Evolutionary conservation across 1,140 invertebrate species (phyloP).

Genomic region (Heterodera schachtii): DNA sequence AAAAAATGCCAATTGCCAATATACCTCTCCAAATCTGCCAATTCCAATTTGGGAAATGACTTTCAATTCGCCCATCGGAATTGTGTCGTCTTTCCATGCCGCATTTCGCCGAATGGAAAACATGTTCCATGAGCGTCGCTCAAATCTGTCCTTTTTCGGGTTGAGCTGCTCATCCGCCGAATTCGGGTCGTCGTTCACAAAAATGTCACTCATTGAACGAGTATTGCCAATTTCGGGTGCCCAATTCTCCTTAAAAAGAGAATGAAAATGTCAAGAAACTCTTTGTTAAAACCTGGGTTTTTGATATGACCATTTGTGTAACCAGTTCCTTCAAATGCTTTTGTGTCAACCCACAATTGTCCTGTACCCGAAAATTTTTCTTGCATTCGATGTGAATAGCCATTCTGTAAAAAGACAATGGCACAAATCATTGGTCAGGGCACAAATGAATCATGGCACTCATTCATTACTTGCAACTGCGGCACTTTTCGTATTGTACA

Average conservation of each 20-base stretch:
- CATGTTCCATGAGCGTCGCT: conserved; percentile 59
- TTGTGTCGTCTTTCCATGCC: conserved; percentile 60
- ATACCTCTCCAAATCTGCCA: conserved; percentile 61
- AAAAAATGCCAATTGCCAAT: background rate
- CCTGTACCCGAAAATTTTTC: conserved; percentile 43
- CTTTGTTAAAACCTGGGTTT: conserved; percentile 38
- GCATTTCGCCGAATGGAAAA: conserved; percentile 57
- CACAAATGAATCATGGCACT: too few relatives aligned
- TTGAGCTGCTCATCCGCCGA: conserved; percentile 36
- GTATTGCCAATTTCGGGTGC: conserved; percentile 52
- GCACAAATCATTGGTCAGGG: too few relatives aligned
- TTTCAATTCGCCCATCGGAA: conserved; percentile 52
- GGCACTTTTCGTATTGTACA: conserved; percentile 51
- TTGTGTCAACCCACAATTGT: conserved; percentile 53
- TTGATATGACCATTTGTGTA: conserved; percentile 54
- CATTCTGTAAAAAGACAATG: conserved; percentile 33
- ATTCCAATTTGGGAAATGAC: conserved; percentile 53
- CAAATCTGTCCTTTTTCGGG: conserved; percentile 54
- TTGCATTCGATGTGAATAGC: conserved; percentile 48
- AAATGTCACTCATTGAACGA: conserved; percentile 49
- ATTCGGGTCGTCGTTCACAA: conserved; percentile 33
- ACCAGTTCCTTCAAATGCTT: conserved; percentile 54
- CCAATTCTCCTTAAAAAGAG: conserved; percentile 51
- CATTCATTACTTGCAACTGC: conserved; percentile 53
- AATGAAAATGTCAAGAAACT: background rate